Base-by-base conservation (phyloP, 1,140 invertebrate genomes). In the Onthophagus taurus region DNA sequence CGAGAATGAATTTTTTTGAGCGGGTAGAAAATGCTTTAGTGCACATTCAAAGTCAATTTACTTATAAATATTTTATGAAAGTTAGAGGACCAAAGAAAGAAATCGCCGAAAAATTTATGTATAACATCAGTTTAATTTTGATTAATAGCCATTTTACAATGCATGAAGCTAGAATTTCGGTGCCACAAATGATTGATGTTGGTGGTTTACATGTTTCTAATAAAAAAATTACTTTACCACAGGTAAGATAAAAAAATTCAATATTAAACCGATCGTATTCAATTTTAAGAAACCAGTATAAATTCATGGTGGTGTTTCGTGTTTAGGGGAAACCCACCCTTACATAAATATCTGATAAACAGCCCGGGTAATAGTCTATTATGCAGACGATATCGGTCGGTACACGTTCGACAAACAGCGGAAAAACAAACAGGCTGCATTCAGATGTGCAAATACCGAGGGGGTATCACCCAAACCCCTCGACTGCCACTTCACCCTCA, bases 101-200 rank as follows among this genome's bases (percentile, higher is more conserved):
- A 16, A 12, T 26, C 8, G 30, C 20, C 4, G 17, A 8, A 17
- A 47, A 47, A 16, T 47, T 34, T 19, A 29, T 70, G 21, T 63
- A 53, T 20, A 71, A 69, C 23, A 48, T 71, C 4, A 69, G 70
- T 20, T 49, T 81, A 23, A 46, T 77, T 8, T 52, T 81, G 7
- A 57, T 69, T 0, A 81, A 81, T 56, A 65, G 66, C n/a, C 72
- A 80, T 60, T 69, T 70, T 35, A 57, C 65, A 2, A 35, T 76
- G 3, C 70, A 68, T 45, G 63, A 65, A 3, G 57, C 72, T 0
- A 63, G 64, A 26, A 68, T 72, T 0, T 57, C 57, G 9, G 58
- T 66, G 2, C 69, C 72, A 0, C 68, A 64, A 19, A 51, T 74
- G 1, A 52, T 78, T 4, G 74, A 78, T 59, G 66, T 80, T 12